These are phyloP conservation scores for Myiopsitta monachus DNA, from an alignment of 2,113 vertebrate species.

Conservation along the genomic window DNA sequence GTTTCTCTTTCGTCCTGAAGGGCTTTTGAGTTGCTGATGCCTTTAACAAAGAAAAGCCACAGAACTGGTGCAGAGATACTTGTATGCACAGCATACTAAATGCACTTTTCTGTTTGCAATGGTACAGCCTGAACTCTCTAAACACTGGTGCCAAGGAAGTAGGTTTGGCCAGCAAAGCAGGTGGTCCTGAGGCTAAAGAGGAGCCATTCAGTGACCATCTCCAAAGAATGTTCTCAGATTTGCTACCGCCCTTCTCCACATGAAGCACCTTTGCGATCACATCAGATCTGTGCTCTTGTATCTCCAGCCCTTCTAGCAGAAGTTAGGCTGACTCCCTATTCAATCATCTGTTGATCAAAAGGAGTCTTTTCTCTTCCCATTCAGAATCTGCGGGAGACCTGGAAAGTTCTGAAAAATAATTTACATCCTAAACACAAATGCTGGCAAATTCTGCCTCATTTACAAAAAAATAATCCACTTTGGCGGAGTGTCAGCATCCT, in stretches of 20 bases:
- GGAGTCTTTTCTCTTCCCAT: not conserved
- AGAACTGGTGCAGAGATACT: constrained; percentile 44
- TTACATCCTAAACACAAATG: constrained; percentile 45
- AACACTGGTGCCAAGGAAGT: constrained; percentile 66
- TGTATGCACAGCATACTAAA: constrained; percentile 43
- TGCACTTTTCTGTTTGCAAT: constrained; percentile 51
- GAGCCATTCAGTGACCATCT: constrained; percentile 17
- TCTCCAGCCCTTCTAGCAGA: not conserved
- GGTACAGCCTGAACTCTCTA: constrained; percentile 68
- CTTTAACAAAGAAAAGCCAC: constrained; percentile 35
- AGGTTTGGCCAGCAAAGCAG: constrained; percentile 71
- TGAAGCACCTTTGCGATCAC: not conserved
- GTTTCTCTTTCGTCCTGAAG: constrained; percentile 42
- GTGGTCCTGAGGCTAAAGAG: constrained; percentile 68
- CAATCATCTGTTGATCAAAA: constrained; percentile 7
- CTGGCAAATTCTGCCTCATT: constrained; percentile 53
- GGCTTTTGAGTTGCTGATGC: constrained; percentile 46
- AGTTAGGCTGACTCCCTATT: not conserved
- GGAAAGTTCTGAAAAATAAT: constrained; percentile 55
- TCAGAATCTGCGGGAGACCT: not conserved
- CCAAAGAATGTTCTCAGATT: constrained; percentile 32
- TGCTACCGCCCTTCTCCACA: not conserved
- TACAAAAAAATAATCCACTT: constrained; percentile 48
- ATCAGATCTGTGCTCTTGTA: not conserved
- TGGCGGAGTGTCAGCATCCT: constrained; percentile 8